Evolutionary conservation across 2,888 invertebrate genomes (phyloP).

Genomic region (Ectobius pallidus): DNA sequence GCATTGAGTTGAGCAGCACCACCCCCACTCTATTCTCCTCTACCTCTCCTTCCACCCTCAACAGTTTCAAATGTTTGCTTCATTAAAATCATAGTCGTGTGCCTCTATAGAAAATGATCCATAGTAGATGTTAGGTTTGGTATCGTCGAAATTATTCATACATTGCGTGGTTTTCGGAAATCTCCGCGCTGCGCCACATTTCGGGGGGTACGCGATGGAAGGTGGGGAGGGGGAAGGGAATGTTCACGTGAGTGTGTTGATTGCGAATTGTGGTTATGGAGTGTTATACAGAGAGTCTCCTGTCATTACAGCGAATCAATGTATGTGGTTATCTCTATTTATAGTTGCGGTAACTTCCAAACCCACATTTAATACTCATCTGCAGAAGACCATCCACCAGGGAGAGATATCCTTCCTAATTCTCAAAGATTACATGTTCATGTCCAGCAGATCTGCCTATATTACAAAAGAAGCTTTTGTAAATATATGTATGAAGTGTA

Average conservation of each 20-base stretch:
- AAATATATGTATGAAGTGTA: too few species aligned
- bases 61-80: slow-evolving; percentile 28
- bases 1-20: slow-evolving; percentile 25
- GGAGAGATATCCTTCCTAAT: too few species aligned
- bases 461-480: too few species aligned
- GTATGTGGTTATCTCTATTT: slow-evolving; percentile 5
- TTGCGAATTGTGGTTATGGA: slow-evolving; percentile 18
- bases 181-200: slow-evolving; percentile 10
- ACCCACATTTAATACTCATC: too few species aligned
- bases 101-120: slow-evolving; percentile 17
- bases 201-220: too few species aligned
- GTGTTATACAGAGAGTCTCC: background rate
- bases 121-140: background rate
- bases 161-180: slow-evolving; percentile 28
- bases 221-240: background rate
- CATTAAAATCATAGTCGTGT: slow-evolving; percentile 26
- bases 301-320: background rate
- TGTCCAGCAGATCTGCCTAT: too few species aligned
- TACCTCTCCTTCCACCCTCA: background rate
- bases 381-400: too few species aligned
- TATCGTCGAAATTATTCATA: slow-evolving; percentile 25
- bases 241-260: slow-evolving; percentile 12
- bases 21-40: background rate
- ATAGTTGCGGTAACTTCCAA: background rate
- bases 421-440: too few species aligned